Percentiles rank a stretch among this genome's conserved stretches.
phyloP scores from a whole-genome alignment of 2,888 invertebrate genomes.

The Syrphus vitripennis region DNA sequence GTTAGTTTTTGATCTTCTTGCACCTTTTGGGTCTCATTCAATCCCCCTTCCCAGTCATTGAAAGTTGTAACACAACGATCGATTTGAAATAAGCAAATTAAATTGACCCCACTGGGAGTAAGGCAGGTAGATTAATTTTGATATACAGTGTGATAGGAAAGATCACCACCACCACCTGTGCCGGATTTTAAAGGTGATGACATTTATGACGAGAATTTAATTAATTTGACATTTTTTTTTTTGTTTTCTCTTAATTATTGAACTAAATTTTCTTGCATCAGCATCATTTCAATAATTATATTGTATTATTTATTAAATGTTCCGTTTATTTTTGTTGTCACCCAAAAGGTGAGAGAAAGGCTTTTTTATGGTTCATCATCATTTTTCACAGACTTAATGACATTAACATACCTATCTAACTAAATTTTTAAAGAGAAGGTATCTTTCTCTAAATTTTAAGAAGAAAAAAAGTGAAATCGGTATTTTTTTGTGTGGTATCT shows the following conservation, averaged over 20 bases:
- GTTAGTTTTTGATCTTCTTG: constrained; percentile 13
- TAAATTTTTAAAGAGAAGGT: background rate
- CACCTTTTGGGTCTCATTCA: constrained; percentile 7
- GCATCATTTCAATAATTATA: background rate
- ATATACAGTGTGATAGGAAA: background rate
- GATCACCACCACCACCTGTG: background rate
- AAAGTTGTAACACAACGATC: background rate
- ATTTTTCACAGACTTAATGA: background rate
- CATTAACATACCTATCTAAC: background rate
- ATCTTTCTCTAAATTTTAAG: background rate
- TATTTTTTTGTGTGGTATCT: constrained; percentile 22
- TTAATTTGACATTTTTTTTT: background rate
- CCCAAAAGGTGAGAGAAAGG: background rate
- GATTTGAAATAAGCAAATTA: constrained; percentile 31
- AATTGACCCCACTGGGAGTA: constrained; percentile 35
- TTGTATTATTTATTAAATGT: background rate
- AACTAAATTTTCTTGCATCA: background rate
- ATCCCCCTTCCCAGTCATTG: background rate
- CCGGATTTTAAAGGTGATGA: background rate
- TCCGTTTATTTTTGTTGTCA: background rate
- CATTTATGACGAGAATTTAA: background rate
- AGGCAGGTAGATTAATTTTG: background rate
- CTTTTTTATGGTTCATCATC: background rate
- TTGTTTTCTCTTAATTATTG: background rate
- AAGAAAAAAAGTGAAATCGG: constrained; percentile 50